Percentiles rank a stretch among this genome's conserved stretches.
Conservation (phyloP, 2,113 vertebrate genomes). For the Etheostoma spectabile region DNA sequence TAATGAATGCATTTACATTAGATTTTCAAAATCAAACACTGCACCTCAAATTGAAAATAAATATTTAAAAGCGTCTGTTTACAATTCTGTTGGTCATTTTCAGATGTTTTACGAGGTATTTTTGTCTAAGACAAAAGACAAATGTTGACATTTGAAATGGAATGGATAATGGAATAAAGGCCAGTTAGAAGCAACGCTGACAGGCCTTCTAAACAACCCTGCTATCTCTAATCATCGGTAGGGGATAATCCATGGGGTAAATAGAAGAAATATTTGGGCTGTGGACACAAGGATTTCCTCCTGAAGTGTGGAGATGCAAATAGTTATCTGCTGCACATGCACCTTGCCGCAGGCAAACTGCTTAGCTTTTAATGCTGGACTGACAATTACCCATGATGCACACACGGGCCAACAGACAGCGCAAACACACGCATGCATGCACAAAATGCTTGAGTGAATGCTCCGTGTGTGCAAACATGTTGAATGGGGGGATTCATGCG, state of each 20-base stretch:
- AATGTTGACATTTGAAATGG: conserved; percentile 61
- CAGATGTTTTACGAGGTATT: neutral
- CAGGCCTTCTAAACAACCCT: conserved; percentile 39
- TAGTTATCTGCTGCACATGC: conserved; percentile 72
- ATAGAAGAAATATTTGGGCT: conserved; percentile 67
- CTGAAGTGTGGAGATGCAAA: conserved; percentile 65
- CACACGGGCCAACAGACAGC: conserved; percentile 42
- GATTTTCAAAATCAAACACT: neutral
- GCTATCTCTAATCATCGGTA: conserved; percentile 72
- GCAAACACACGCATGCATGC: conserved; percentile 50
- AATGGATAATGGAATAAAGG: conserved; percentile 42
- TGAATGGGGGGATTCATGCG: conserved; percentile 52
- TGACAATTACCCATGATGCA: conserved; percentile 65
- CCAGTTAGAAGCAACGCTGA: conserved; percentile 46
- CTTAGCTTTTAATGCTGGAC: conserved; percentile 51
- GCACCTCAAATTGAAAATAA: neutral
- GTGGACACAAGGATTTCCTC: conserved; percentile 63
- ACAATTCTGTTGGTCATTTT: conserved; percentile 19
- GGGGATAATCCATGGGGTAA: conserved; percentile 70
- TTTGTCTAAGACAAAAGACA: conserved; percentile 24
- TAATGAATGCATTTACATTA: conserved; percentile 10
- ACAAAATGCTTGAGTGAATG: conserved; percentile 30
- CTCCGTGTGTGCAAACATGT: conserved; percentile 50
- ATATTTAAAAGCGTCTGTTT: conserved; percentile 16
- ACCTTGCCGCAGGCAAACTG: conserved; percentile 56